Base-by-base conservation (phyloP, 2,888 invertebrate species). In the Sinohyriopsis cumingii region DNA sequence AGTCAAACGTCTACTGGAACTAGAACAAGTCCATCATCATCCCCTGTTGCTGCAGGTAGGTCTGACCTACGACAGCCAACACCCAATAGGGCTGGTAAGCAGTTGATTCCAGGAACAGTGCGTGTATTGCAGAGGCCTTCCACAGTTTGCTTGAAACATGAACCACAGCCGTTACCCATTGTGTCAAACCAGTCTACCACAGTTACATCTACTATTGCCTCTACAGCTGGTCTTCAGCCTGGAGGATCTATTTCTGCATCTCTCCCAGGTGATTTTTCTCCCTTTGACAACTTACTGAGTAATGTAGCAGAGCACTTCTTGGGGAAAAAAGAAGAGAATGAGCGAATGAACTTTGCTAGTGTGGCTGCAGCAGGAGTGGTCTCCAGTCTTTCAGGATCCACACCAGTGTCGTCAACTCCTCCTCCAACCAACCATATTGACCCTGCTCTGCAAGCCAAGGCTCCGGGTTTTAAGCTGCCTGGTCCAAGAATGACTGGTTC, bases 201-300 rank as follows among this genome's bases (percentile, higher is more conserved):
- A 19, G 68, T 68, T 20, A 69, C 74, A 22, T 22, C 56, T 7
- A 57, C 63, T 18, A 28, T 25, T 18, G 72, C 73, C 15, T 79
- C 77, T 63, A 75, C 78, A 19, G 66, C 65, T 59, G 73, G 75
- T 55, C 65, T 76, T n/a, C 71, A 68, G 33, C 73, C 75, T 1
- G 67, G 76, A 12, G 62, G 68, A 33, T 64, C 63, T 63, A 68
- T 68, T 63, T 69, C 72, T 67, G 68, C 73, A 65, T 72, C 80
- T 63, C 73, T 72, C 22, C 92, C 94, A 1, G 93, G 93, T 76
- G 95, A 96, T 86, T 97, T 96, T 91, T 95, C 96, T 0, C 93
- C 97, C 77, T 97, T 97, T 90, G 95, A 95, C 88, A 95, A 95
- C 87, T 91, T 92, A 3, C 93, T 94, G 84, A 92, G 93, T 60